A percentile compares a stretch with the other conserved stretches of the same genome.
phyloP scores from a whole-genome alignment of 2,888 invertebrate species.

The Spilarctia lutea region DNA sequence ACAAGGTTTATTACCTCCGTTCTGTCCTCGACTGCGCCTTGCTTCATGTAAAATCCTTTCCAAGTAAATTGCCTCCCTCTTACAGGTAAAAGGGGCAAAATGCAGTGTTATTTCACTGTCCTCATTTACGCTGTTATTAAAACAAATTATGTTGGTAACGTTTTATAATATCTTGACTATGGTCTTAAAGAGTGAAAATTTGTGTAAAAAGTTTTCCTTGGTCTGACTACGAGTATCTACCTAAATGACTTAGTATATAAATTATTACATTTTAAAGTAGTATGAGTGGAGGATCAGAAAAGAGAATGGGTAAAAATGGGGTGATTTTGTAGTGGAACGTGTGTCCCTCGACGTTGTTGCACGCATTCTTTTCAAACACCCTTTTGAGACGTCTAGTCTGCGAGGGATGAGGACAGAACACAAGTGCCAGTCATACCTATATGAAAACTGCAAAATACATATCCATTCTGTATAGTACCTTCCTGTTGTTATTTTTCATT shows the following conservation, averaged over 20 bases:
- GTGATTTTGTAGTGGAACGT: constrained; percentile 67
- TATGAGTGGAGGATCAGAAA: constrained; percentile 46
- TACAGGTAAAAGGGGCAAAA: constrained; percentile 64
- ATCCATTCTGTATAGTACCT: constrained; percentile 32
- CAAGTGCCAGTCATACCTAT: constrained; percentile 59
- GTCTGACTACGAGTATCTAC: background rate
- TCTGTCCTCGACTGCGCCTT: constrained; percentile 67
- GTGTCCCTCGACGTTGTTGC: constrained; percentile 66
- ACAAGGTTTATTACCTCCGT: constrained; percentile 74
- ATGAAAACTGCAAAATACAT: constrained; percentile 48
- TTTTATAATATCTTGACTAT: constrained; percentile 39
- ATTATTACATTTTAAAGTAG: constrained; percentile 44
- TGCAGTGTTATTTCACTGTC: constrained; percentile 60
- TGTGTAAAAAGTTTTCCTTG: constrained; percentile 26
- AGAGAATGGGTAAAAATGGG: constrained; percentile 62
- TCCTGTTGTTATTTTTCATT: constrained; percentile 22
- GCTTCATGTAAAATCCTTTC: constrained; percentile 70
- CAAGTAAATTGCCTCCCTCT: constrained; percentile 70
- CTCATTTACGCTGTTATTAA: constrained; percentile 55
- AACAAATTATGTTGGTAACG: constrained; percentile 49
- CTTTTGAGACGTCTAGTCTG: constrained; percentile 78
- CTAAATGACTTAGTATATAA: background rate
- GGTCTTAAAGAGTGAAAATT: constrained; percentile 40
- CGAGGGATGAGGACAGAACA: constrained; percentile 58
- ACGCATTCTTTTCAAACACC: constrained; percentile 77